Evolutionary conservation across 2,113 vertebrate species (phyloP).

Genomic region (Nibea albiflora): DNA sequence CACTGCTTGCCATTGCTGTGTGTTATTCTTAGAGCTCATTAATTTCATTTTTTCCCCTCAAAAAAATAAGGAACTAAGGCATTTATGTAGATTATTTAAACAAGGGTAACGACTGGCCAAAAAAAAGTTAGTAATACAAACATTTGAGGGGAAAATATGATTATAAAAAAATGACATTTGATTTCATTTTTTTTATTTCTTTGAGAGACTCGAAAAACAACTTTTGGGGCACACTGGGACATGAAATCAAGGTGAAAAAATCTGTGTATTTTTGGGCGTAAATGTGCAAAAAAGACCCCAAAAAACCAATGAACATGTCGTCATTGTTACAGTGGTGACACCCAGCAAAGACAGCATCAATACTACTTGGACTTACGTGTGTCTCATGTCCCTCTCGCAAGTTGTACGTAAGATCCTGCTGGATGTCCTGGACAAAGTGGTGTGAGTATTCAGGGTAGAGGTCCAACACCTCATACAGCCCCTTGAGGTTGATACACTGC

Average conservation of each 20-base stretch:
- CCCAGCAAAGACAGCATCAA: background rate
- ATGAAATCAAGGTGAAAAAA: background rate
- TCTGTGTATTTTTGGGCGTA: background rate
- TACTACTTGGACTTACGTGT: constrained; percentile 86
- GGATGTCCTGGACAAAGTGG: constrained; percentile 94
- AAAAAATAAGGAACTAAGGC: background rate
- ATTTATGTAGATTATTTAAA: background rate
- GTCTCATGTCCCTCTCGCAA: constrained; percentile 95
- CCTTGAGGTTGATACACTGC: constrained; percentile 94
- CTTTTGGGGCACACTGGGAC: background rate
- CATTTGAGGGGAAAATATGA: background rate
- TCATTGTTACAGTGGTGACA: background rate
- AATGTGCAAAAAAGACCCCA: background rate
- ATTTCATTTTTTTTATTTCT: background rate
- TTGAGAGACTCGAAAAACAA: background rate
- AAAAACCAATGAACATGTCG: background rate
- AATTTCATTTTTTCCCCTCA: background rate
- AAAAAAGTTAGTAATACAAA: background rate
- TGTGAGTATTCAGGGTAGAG: constrained; percentile 96
- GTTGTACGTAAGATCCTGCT: constrained; percentile 96
- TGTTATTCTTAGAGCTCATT: constrained; percentile 12
- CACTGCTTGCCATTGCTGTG: constrained; percentile 28
- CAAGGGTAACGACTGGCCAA: background rate
- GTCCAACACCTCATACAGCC: constrained; percentile 94
- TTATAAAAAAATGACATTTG: background rate